A percentile compares a stretch with the other conserved stretches of the same genome.
Evolutionary conservation across 2,888 invertebrate species (phyloP).

Genomic region (Dioctria linearis): DNA sequence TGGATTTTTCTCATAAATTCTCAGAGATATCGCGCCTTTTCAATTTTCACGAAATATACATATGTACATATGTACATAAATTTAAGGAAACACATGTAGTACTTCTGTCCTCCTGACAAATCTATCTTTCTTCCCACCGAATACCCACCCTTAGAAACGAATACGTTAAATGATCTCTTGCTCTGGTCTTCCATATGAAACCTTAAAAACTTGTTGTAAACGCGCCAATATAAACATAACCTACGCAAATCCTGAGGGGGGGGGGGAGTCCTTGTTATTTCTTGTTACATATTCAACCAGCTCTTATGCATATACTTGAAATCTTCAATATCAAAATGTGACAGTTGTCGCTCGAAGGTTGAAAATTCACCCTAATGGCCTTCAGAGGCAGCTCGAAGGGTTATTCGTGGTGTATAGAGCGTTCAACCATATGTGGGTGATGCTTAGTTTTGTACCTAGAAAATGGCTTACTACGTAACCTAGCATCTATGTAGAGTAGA

Average conservation of each 20-base stretch:
- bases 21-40: no score
- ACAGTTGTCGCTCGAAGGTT: not conserved
- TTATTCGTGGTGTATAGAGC: not conserved
- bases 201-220: no score
- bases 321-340: constrained; percentile 12
- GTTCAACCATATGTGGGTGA: not conserved
- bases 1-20: no score
- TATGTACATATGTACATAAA: constrained; percentile 13
- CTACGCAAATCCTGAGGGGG: no score
- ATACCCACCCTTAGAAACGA: no score
- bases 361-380: constrained; percentile 15
- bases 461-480: no score
- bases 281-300: not conserved
- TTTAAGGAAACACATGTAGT: not conserved
- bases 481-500: no score
- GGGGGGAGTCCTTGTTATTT: no score
- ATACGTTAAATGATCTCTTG: no score
- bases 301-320: not conserved
- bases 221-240: no score
- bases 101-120: not conserved
- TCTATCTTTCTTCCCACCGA: not conserved
- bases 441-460: no score
- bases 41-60: not conserved
- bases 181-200: no score
- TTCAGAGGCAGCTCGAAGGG: not conserved